Percentiles rank a stretch among this genome's conserved stretches.
Evolutionary conservation across 2,888 invertebrate genomes (phyloP).

Genomic region (Aspidapion aeneum): DNA sequence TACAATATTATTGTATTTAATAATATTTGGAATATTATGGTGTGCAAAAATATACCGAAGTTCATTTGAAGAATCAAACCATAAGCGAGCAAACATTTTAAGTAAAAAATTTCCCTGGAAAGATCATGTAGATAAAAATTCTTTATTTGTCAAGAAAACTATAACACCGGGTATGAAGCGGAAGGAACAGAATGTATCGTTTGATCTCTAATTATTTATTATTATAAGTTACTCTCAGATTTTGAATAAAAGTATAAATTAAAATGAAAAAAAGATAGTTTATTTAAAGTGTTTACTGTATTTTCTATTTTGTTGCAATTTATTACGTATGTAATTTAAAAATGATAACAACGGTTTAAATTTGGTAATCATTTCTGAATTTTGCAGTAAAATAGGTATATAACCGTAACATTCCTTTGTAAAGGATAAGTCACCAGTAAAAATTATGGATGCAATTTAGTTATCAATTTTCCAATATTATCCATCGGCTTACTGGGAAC

Average conservation of each 20-base stretch:
- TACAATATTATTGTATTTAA: conserved; percentile 20
- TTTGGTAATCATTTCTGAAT: too few relatives aligned
- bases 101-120: conserved; percentile 25
- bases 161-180: conserved; percentile 26
- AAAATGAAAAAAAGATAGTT: too few relatives aligned
- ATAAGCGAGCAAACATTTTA: conserved; percentile 27
- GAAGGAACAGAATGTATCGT: conserved; percentile 10
- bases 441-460: conserved; percentile 40
- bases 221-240: too few relatives aligned
- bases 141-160: conserved; percentile 25
- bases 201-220: conserved; percentile 1
- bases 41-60: conserved; percentile 24
- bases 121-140: conserved; percentile 25
- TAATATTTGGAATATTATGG: conserved; percentile 23
- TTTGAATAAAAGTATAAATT: too few relatives aligned
- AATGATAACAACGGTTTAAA: too few relatives aligned
- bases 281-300: too few relatives aligned
- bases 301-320: too few relatives aligned
- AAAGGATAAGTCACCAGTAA: conserved; percentile 32
- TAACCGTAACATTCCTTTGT: conserved; percentile 32
- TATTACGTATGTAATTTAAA: too few relatives aligned
- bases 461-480: conserved; percentile 39
- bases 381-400: conserved; percentile 42
- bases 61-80: conserved; percentile 26
- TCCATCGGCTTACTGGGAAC: conserved; percentile 39